Evolutionary conservation across 1,140 invertebrate genomes (phyloP).

Genomic region (Drosophila paulistorum): DNA sequence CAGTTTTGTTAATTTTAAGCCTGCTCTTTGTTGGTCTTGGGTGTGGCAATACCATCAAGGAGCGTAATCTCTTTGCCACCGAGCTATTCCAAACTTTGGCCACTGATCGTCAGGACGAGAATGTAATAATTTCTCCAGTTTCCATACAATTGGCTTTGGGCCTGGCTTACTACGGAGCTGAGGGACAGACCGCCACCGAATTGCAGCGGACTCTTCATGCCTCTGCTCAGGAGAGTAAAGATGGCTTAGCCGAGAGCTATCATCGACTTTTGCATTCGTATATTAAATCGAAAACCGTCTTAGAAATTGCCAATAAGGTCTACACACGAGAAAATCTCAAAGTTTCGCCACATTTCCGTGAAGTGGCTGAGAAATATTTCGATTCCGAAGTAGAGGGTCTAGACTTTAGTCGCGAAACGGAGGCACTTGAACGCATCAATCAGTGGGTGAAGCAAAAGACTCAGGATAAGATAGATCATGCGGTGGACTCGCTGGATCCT

Average conservation of each 20-base stretch:
- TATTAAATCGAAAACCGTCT: constrained; percentile 76
- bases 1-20: constrained; percentile 28
- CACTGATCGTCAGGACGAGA: constrained; percentile 75
- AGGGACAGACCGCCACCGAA: constrained; percentile 70
- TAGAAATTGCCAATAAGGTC: constrained; percentile 80
- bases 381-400: constrained; percentile 84
- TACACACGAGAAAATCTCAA: constrained; percentile 66
- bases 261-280: constrained; percentile 72
- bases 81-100: constrained; percentile 78
- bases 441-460: constrained; percentile 87
- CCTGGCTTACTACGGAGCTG: constrained; percentile 75
- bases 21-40: constrained; percentile 28
- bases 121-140: constrained; percentile 79
- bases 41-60: constrained; percentile 65
- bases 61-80: constrained; percentile 77
- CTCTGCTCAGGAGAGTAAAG: constrained; percentile 76
- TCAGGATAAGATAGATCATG: constrained; percentile 86
- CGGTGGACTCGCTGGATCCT: constrained; percentile 83
- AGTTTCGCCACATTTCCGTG: constrained; percentile 66
- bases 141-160: constrained; percentile 75
- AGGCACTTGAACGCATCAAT: constrained; percentile 85
- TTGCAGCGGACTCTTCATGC: constrained; percentile 72
- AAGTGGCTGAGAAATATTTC: constrained; percentile 70
- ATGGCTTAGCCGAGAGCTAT: constrained; percentile 72
- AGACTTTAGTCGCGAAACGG: constrained; percentile 83